A percentile compares a stretch with the other conserved stretches of the same genome.
Evolutionary conservation across 1,140 invertebrate species (phyloP).

Genomic region (Daktulosphaira vitifoliae): DNA sequence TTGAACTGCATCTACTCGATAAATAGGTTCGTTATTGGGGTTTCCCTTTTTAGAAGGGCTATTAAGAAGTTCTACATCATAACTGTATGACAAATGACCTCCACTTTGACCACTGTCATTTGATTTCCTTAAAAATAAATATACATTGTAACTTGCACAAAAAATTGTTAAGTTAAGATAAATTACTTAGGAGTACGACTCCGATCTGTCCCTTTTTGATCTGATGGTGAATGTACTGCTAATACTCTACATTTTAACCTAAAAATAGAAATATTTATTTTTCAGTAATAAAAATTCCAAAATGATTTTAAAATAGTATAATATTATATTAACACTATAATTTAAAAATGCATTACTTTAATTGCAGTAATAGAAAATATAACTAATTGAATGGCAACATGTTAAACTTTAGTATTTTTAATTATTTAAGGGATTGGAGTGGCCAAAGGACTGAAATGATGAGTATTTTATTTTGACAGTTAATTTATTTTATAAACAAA

Average conservation of each 20-base stretch:
- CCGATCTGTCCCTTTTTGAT: constrained; percentile 26
- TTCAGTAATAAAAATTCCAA: too few species aligned
- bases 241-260: constrained; percentile 61
- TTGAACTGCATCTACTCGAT: constrained; percentile 21
- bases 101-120: constrained; percentile 15
- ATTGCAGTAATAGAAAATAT: too few species aligned
- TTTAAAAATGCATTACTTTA: too few species aligned
- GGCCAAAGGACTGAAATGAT: too few species aligned
- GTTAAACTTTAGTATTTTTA: too few species aligned
- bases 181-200: constrained; percentile 22
- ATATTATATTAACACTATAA: too few species aligned
- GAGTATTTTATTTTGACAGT: too few species aligned
- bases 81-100: constrained; percentile 17
- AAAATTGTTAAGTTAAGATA: background rate
- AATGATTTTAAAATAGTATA: too few species aligned
- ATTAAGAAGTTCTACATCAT: constrained; percentile 12
- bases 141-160: background rate
- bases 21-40: constrained; percentile 17
- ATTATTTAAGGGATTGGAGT: too few species aligned
- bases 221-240: constrained; percentile 47
- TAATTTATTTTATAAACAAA: too few species aligned
- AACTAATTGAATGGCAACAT: too few species aligned
- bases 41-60: constrained; percentile 5
- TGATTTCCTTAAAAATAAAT: background rate
- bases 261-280: too few species aligned